Base-by-base conservation (phyloP, 2,113 vertebrate species). In the Callipepla californica region DNA sequence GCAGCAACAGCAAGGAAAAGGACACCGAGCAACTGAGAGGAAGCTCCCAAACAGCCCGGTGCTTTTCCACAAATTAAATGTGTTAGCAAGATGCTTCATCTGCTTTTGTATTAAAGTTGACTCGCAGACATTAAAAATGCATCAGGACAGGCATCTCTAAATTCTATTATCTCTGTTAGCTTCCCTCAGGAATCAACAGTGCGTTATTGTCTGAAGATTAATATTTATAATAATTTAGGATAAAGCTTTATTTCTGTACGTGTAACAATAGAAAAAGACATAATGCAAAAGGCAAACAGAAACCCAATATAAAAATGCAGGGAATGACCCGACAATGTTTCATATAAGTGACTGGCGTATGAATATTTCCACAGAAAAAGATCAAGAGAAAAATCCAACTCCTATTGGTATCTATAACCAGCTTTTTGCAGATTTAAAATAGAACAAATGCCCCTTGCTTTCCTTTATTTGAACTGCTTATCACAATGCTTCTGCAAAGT, bases 41-140 rank as follows among this genome's bases (percentile, higher is more conserved):
- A 79, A 91, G 75, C 63, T 85, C 79, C 59, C 2, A 4, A 1
- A 4, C 0, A 1, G 75, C 63, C 75, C 19, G 63, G 53, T 51
- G 32, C 48, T 87, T 17, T 45, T 19, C 45, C 58, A 83, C 51
- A 74, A 85, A 84, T 86, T 45, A 91, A 90, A 84, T 34, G 74
- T 3, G 48, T 85, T 78, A 78, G 69, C 68, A 55, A 95, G 78
- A 48, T 26, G 34, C 5, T 74, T 70, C 59, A 70, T 93, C 90
- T 85, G 18, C 62, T 86, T 94, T 50, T 38, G 22, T 45, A 77
- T 78, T 80, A 34, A 87, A 80, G 45, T 66, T 87, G 87, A 87
- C 72, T 94, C 45, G 48, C 69, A 40, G 40, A 42, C 70, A 91
- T 92, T 87, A 95, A 94, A 95, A 92, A 94, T 62, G 55, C 90